Percentiles rank a stretch among this genome's conserved stretches.
These are phyloP conservation scores for Phortica variegata DNA, from an alignment of 1,140 invertebrate species.

Conservation along the genomic window DNA sequence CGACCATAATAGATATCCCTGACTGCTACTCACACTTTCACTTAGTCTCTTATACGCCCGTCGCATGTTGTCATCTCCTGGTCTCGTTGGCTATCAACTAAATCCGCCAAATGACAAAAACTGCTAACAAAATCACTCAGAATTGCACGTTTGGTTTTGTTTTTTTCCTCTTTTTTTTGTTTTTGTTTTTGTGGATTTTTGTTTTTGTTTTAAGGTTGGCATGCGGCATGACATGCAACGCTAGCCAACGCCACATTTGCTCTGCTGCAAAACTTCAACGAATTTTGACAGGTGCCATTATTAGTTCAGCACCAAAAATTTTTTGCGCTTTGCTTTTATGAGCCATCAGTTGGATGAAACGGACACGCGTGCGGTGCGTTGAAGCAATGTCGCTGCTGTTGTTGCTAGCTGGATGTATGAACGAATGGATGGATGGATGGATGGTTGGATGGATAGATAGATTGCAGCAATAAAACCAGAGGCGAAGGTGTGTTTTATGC, in stretches of 20 bases:
- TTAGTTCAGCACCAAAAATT: slow-evolving; percentile 51
- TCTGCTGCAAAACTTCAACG: slow-evolving; percentile 19
- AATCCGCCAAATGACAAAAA: slow-evolving; percentile 24
- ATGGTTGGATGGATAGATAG: no score
- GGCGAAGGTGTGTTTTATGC: background rate
- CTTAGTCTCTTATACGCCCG: slow-evolving; percentile 9
- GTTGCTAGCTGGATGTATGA: background rate
- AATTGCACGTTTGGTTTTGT: slow-evolving; percentile 23
- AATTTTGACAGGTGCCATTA: slow-evolving; percentile 57
- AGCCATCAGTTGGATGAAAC: no score
- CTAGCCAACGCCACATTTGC: no score
- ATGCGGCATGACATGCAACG: no score
- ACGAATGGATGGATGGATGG: no score
- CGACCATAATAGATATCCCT: slow-evolving; percentile 24
- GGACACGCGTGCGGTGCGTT: slow-evolving; percentile 8
- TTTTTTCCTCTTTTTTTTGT: slow-evolving; percentile 27
- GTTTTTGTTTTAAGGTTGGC: background rate
- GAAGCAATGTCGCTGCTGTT: slow-evolving; percentile 17
- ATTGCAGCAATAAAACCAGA: slow-evolving; percentile 46
- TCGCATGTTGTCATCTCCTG: slow-evolving; percentile 14
- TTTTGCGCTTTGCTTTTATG: slow-evolving; percentile 22
- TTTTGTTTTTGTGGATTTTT: slow-evolving; percentile 18
- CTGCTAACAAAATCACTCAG: slow-evolving; percentile 45
- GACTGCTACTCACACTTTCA: slow-evolving; percentile 7
- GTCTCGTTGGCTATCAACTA: slow-evolving; percentile 21